Evolutionary conservation across 1,140 invertebrate species (phyloP).

Genomic region (Camponotus floridanus): DNA sequence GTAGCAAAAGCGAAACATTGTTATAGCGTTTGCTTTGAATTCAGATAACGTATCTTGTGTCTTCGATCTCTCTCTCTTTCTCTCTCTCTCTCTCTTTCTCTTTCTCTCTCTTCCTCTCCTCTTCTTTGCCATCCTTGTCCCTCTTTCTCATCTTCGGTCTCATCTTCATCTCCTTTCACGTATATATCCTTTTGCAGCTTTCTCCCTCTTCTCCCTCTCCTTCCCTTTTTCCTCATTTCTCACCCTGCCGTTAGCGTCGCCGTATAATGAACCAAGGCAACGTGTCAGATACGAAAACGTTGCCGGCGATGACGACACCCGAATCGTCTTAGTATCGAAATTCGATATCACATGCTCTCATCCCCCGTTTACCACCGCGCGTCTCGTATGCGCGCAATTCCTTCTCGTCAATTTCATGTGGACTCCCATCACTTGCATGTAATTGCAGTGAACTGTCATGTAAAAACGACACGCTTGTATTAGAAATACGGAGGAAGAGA

Average conservation of each 20-base stretch:
- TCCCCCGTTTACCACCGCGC: constrained; percentile 28
- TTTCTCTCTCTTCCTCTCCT: constrained; percentile 53
- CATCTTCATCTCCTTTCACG: constrained; percentile 47
- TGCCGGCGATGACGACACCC: constrained; percentile 58
- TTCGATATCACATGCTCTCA: constrained; percentile 64
- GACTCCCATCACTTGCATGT: background rate
- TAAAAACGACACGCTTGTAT: constrained; percentile 16
- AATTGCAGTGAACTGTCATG: constrained; percentile 24
- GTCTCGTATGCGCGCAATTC: constrained; percentile 46
- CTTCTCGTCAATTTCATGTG: constrained; percentile 47
- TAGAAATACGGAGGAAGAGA: no score
- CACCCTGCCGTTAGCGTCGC: constrained; percentile 35
- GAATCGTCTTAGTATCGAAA: constrained; percentile 70
- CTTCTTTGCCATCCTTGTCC: constrained; percentile 38
- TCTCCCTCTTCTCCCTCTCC: constrained; percentile 10
- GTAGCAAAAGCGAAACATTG: constrained; percentile 72
- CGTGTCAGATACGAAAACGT: constrained; percentile 72
- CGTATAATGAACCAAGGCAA: constrained; percentile 68
- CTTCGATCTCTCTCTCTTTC: constrained; percentile 63
- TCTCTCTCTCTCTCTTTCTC: constrained; percentile 61
- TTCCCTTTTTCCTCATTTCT: constrained; percentile 49
- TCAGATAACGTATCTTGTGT: constrained; percentile 77
- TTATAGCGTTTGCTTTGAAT: constrained; percentile 75
- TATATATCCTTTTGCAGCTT: constrained; percentile 70
- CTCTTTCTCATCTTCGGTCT: constrained; percentile 52